Evolutionary conservation across 2,888 invertebrate species (phyloP), one percentile per base, ranked within the genome.

Genomic region (Stegophylla sp.): DNA sequence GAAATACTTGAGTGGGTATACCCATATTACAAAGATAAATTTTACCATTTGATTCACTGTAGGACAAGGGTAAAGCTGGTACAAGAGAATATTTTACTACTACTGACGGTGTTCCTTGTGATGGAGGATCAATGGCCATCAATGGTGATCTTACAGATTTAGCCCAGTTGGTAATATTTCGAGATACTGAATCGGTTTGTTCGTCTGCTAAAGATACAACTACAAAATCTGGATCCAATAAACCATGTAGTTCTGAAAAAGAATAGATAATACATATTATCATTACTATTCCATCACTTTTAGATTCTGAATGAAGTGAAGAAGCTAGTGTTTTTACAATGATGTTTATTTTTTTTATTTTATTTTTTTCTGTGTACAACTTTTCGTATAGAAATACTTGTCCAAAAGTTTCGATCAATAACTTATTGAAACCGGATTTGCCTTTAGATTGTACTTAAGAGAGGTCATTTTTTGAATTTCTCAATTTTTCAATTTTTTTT

Each of bases 1-100:
- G 88, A 88, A 92, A 95, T 85, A 95, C 89, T 86, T 90, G 90
- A 84, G 90, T 88, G 43, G 96, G 95, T 85, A 95, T 90, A 84
- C 93, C 93, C 85, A 95, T 89, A 88, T 95, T 94, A 86, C 94
- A 94, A 83, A 96, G 89, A 88, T 94, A 95, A 84, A 95, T 88
- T 87, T 92, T 92, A 71, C 93, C 92, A 81, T 91, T 90, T 84
- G 89, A 89, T 82, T 88, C 86, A 82, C 89, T 88, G 86, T 91
- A 89, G 10, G 89, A 88, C 69, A 93, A 87, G 56, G 94, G 94
- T 85, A 94, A 87, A 66, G 90, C 91, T 71, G 93, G 91, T 83
- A 92, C 87, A 83, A 94, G 87, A 61, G 92, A 91, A 87, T 91
- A 92, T 86, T 93, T 93, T 64, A 89, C 88, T 63, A 87, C 85